phyloP scores from a whole-genome alignment of 2,888 invertebrate genomes.

The Amphiduros pacificus region DNA sequence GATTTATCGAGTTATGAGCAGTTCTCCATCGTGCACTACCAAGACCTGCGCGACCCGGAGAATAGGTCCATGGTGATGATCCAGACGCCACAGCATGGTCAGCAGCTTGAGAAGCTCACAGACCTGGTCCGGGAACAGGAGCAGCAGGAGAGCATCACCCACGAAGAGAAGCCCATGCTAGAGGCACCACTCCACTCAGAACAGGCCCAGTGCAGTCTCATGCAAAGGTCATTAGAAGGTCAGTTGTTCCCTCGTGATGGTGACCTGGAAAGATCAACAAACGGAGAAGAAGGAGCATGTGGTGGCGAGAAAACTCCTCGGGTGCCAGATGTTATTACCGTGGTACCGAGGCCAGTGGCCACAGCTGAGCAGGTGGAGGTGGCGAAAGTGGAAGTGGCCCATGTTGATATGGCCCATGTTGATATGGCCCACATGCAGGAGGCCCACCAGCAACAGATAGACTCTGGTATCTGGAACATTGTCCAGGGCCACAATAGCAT shows the following conservation, averaged over 20 bases:
- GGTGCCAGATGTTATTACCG: too few relatives aligned
- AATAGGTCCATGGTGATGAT: conserved; percentile 24
- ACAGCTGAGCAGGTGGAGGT: too few relatives aligned
- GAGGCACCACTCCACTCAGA: too few relatives aligned
- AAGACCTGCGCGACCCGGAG: conserved; percentile 24
- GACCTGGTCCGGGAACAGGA: conserved; percentile 14
- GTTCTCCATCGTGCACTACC: conserved; percentile 30
- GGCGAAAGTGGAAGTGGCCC: too few relatives aligned
- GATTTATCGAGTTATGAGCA: conserved; percentile 25
- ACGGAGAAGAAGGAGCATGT: background rate
- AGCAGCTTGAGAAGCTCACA: conserved; percentile 17
- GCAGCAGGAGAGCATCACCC: conserved; percentile 20
- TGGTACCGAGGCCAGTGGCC: too few relatives aligned
- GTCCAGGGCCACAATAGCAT: conserved; percentile 7
- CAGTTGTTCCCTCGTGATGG: too few relatives aligned
- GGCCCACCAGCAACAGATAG: conserved; percentile 10
- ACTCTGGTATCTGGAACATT: conserved; percentile 22
- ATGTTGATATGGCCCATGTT: too few relatives aligned
- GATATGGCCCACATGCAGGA: background rate
- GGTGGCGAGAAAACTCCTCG: too few relatives aligned
- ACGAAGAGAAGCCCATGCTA: too few relatives aligned
- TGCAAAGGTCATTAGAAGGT: too few relatives aligned
- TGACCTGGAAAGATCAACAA: too few relatives aligned
- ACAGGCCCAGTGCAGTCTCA: too few relatives aligned
- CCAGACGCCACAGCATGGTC: conserved; percentile 17